phyloP scores from a whole-genome alignment of 2,797 vertebrate genomes.

The Orientallactaga sibirica region DNA sequence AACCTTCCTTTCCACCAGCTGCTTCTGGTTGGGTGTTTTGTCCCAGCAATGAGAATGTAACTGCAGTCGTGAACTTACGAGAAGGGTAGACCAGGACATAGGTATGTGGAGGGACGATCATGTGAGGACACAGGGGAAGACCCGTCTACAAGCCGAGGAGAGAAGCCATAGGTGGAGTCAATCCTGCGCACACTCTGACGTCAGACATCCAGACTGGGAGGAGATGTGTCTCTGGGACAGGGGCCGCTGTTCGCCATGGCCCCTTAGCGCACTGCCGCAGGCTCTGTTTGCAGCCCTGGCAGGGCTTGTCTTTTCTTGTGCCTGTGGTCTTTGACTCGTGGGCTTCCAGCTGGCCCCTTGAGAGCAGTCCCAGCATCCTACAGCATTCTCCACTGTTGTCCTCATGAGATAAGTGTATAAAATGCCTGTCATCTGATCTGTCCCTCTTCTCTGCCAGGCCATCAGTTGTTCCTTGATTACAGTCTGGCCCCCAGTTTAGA shows the following conservation, averaged over 20 bases:
- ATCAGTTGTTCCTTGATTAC: background rate
- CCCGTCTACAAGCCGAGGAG: background rate
- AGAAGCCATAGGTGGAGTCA: background rate
- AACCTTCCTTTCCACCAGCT: too few relatives aligned
- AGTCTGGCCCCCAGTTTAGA: background rate
- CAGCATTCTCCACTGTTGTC: background rate
- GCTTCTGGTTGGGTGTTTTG: too few relatives aligned
- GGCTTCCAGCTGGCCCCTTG: background rate
- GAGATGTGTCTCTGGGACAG: background rate
- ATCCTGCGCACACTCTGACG: background rate
- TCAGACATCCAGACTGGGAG: background rate
- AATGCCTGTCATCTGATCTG: background rate
- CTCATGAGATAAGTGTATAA: background rate
- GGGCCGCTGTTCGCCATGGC: background rate
- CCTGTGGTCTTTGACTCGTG: background rate
- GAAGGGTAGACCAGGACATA: background rate
- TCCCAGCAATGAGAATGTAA: too few relatives aligned
- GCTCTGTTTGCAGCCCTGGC: background rate
- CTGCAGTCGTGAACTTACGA: background rate
- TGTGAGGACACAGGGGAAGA: background rate
- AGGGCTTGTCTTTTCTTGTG: background rate
- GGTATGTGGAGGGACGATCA: background rate
- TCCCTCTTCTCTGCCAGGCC: background rate
- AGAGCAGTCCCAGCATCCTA: background rate
- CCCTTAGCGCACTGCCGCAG: background rate